phyloP scores from a whole-genome alignment of 2,888 invertebrate genomes.

The Oscheius myriophilus region DNA sequence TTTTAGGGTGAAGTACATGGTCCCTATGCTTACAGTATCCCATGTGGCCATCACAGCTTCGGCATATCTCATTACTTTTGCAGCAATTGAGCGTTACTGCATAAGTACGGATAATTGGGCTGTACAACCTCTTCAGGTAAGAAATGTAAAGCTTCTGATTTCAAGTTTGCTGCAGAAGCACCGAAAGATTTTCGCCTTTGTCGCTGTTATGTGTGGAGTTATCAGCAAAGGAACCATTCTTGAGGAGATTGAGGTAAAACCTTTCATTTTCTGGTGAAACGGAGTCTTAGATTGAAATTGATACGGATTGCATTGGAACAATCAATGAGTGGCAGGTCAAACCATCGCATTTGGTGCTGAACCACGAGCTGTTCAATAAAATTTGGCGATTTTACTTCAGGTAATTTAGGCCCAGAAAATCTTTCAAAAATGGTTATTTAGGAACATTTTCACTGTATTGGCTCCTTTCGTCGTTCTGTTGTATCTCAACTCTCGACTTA shows the following conservation, averaged over 20 bases:
- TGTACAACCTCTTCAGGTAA: constrained; percentile 33
- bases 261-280: no score
- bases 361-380: constrained; percentile 37
- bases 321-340: constrained; percentile 45
- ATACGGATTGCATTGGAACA: constrained; percentile 40
- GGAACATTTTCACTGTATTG: constrained; percentile 54
- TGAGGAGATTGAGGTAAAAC: constrained; percentile 60
- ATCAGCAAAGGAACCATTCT: constrained; percentile 62
- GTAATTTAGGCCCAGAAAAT: no score
- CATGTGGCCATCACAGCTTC: constrained; percentile 56
- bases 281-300: constrained; percentile 32
- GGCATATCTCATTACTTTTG: constrained; percentile 57
- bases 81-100: constrained; percentile 58
- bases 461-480: constrained; percentile 57
- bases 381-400: constrained; percentile 52
- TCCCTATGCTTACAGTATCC: constrained; percentile 53
- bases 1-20: constrained; percentile 50
- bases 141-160: not conserved
- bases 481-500: constrained; percentile 45
- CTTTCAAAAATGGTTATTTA: no score
- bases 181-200: constrained; percentile 50
- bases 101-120: constrained; percentile 44
- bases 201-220: constrained; percentile 61
- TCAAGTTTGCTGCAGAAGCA: constrained; percentile 41
- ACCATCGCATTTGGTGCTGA: constrained; percentile 29